Base-by-base conservation (phyloP, 2,888 invertebrate species). In the Chloroclysta siterata region DNA sequence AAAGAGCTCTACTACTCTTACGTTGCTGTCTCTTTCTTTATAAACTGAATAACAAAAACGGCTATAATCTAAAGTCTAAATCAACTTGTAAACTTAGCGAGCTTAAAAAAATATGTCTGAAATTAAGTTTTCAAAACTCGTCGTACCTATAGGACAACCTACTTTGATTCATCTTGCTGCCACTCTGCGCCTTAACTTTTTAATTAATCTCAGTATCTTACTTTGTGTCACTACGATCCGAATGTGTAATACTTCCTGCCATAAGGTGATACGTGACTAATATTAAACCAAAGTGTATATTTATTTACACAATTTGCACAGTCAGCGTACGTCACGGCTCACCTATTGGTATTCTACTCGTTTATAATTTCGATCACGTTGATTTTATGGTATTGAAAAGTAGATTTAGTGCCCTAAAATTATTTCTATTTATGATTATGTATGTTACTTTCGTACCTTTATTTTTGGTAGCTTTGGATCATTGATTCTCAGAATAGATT, bases 201-300 rank as follows among this genome's bases (percentile, higher is more conserved):
- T n/a, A n/a, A n/a, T n/a, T n/a, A n/a, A n/a, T n/a, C n/a, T n/a
- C n/a, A n/a, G n/a, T n/a, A n/a, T n/a, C n/a, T n/a, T n/a, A 11
- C 29, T 10, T 41, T 33, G 42, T 17, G 44, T 63, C 44, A 50
- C 44, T 13, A 54, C 44, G 58, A 50, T 50, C 58, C 39, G 28
- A 51, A 54, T 54, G 42, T 41, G 8, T 22, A 10, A 10, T 39
- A 39, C 36, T 8, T 47, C 42, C 17, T 60, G 50, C 42, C 54
- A 54, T 60, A 54, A 55, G 54, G 44, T 44, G 41, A 61, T 44
- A 17, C 60, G 54, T 54, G 60, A 13, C 15, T 13, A 39, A 22
- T 22, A 52, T 36, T 51, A 46, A 39, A 14, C 5, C 22, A 48
- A 22, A 11, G 33, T 53, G 39, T 52, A 36, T 8, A 39, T 39